Evolutionary conservation across 2,113 vertebrate species (phyloP), one percentile per base, ranked within the genome.

Genomic region (Ptychochromis oligacanthus): DNA sequence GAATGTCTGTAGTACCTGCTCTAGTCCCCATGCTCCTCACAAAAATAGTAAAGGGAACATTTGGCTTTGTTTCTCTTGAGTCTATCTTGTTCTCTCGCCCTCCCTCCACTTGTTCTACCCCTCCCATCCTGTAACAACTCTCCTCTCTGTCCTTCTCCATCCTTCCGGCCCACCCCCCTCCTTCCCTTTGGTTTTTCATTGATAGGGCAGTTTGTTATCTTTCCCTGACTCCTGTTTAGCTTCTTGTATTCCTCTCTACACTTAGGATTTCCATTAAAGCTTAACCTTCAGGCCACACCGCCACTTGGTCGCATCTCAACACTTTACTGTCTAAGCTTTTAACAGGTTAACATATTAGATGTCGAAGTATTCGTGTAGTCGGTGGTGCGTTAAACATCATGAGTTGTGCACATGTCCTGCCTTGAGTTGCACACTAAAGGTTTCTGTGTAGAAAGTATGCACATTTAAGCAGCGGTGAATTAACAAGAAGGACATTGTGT

Each of bases 91-190:
- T 87, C 86, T 56, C 83, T 83, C 34, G 8, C 61, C 86, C 89
- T 78, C 86, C 89, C 88, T 88, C 70, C 79, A 81, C 86, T 89
- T 92, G 84, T 84, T 86, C 91, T 77, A 85, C 88, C 91, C 90
- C 91, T 93, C 91, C 87, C 89, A 84, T 90, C 88, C 89, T 75
- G 87, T 89, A 80, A 87, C 78, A 88, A 77, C 89, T 93, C 94
- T 94, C 93, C 92, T 93, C 87, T 93, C 89, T 93, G 92, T 93
- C 93, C 93, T 93, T 93, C 93, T 92, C 90, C 93, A 94, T 94
- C 93, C 91, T 93, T 93, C 91, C 86, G 84, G 85, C 91, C 88
- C 85, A 89, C 91, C 89, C 91, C 91, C 85, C 90, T 90, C 93
- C 92, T 15, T 18, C 92, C 87, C 86, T 79, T 61, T 20, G 36